Evolutionary conservation across 2,888 invertebrate genomes (phyloP).

Genomic region (Piscicola geometra): DNA sequence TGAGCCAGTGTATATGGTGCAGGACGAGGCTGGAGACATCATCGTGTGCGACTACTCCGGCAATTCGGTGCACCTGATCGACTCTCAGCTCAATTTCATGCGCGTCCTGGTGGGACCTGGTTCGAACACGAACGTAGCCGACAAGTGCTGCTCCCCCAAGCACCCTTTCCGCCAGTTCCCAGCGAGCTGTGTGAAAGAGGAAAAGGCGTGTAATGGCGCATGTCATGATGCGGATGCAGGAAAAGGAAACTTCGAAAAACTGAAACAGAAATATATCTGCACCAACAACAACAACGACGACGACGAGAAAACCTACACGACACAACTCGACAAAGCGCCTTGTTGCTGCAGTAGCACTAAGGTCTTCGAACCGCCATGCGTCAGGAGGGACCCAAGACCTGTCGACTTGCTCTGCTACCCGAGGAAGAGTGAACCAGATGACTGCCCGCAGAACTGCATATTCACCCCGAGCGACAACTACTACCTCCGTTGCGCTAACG

Average conservation of each 20-base stretch:
- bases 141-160: neutral
- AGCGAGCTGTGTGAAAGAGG: too few relatives aligned
- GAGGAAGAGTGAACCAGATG: neutral
- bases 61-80: constrained; percentile 3
- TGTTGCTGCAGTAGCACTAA: neutral
- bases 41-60: constrained; percentile 21
- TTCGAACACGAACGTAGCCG: neutral
- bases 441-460: neutral
- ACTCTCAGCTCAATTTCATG: constrained; percentile 20
- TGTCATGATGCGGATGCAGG: neutral
- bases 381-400: neutral
- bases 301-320: neutral
- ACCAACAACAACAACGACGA: constrained; percentile 8
- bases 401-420: neutral
- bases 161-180: too few relatives aligned
- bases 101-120: constrained; percentile 1
- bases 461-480: neutral
- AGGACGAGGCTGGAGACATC: neutral
- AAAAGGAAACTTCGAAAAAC: neutral
- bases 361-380: neutral
- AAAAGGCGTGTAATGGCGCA: neutral
- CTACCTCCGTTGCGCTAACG: neutral
- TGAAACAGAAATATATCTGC: neutral
- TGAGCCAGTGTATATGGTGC: neutral
- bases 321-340: too few relatives aligned